phyloP scores from a whole-genome alignment of 2,888 invertebrate genomes.

The Pardosa pseudoannulata region DNA sequence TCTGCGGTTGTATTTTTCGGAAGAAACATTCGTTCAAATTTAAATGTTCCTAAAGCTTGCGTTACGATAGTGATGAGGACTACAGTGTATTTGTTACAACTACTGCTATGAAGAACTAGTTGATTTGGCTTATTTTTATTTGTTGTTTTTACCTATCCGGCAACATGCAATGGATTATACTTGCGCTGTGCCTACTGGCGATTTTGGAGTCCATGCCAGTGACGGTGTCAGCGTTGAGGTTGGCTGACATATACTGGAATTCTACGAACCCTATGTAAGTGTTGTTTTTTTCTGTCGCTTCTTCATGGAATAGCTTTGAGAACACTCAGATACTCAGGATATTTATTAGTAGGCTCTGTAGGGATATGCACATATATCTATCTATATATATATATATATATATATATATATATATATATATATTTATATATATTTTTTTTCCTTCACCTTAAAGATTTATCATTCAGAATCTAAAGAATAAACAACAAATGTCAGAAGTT shows the following conservation, averaged over 20 bases:
- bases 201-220: slow-evolving; percentile 48
- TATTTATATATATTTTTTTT: too few relatives aligned
- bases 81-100: slow-evolving; percentile 16
- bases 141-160: slow-evolving; percentile 3
- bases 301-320: too few relatives aligned
- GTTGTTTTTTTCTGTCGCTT: slow-evolving; percentile 25
- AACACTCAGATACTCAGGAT: too few relatives aligned
- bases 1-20: not conserved
- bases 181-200: slow-evolving; percentile 20
- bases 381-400: too few relatives aligned
- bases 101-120: slow-evolving; percentile 7
- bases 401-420: too few relatives aligned
- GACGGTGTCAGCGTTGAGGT: slow-evolving; percentile 56
- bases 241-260: slow-evolving; percentile 88
- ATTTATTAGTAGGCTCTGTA: too few relatives aligned
- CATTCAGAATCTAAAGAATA: too few relatives aligned
- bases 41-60: not conserved
- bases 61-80: slow-evolving; percentile 8
- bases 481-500: too few relatives aligned
- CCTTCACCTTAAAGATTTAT: too few relatives aligned
- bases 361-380: too few relatives aligned
- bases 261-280: slow-evolving; percentile 90
- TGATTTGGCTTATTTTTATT: not conserved
- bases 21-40: not conserved
- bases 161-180: slow-evolving; percentile 70